These are phyloP conservation scores for Microcebus murinus DNA, from an alignment of 2,113 vertebrate species.

Conservation along the genomic window DNA sequence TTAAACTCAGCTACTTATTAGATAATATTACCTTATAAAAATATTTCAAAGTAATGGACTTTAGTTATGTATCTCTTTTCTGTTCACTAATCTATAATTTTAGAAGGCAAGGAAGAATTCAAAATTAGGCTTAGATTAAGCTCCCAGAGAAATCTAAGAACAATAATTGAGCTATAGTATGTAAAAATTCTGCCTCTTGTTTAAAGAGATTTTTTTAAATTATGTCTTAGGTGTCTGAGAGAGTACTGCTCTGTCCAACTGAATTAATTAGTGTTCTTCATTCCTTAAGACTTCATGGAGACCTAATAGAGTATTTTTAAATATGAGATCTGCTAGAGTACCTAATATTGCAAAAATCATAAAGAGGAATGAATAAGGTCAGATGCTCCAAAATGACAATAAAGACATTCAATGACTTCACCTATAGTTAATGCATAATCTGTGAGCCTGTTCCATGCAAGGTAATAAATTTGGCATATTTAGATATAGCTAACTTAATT, in stretches of 20 bases:
- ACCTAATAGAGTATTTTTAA: conserved; percentile 37
- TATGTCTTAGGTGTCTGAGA: neutral
- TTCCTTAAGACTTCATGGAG: conserved; percentile 9
- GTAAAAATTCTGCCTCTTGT: neutral
- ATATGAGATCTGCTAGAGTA: conserved; percentile 39
- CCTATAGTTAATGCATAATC: conserved; percentile 43
- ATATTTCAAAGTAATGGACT: conserved; percentile 41
- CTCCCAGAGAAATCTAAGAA: conserved; percentile 19
- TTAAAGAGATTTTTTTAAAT: neutral
- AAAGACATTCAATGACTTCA: conserved; percentile 53
- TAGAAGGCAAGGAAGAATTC: conserved; percentile 24
- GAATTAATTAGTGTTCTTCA: conserved; percentile 45
- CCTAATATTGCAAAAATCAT: conserved; percentile 14
- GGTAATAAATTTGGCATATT: conserved; percentile 60
- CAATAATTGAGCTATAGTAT: conserved; percentile 1
- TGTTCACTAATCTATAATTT: conserved; percentile 35
- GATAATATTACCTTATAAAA: conserved; percentile 49
- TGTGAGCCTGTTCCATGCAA: conserved; percentile 22
- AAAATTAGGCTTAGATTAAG: conserved; percentile 22
- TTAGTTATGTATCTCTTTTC: conserved; percentile 11
- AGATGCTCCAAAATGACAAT: conserved; percentile 21
- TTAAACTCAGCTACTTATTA: conserved; percentile 23
- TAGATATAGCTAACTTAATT: conserved; percentile 65
- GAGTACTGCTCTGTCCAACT: neutral
- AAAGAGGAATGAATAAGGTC: neutral